Conservation (phyloP, 2,888 invertebrate genomes). For the Tholera decimalis region DNA sequence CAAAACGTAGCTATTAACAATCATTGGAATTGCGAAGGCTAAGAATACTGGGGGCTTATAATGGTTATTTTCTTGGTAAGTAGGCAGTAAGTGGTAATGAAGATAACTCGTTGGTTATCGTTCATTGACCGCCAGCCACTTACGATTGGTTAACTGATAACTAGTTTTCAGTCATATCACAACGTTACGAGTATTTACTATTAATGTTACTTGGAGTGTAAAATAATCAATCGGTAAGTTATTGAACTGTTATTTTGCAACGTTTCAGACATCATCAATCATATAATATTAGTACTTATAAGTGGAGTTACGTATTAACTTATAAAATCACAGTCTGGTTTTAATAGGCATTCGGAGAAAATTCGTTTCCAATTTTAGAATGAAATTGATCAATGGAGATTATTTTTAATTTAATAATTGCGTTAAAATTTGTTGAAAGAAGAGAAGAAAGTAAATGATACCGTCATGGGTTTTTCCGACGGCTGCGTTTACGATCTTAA, state of each 20-base stretch:
- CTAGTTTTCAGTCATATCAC: slow-evolving; percentile 58
- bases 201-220: slow-evolving; percentile 33
- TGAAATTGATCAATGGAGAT: slow-evolving; percentile 1
- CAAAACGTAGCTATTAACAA: slow-evolving; percentile 17
- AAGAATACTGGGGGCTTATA: slow-evolving; percentile 28
- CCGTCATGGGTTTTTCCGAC: slow-evolving; percentile 49
- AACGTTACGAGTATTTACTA: slow-evolving; percentile 31
- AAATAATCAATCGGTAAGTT: slow-evolving; percentile 45
- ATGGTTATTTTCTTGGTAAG: slow-evolving; percentile 43
- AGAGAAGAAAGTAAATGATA: slow-evolving; percentile 51
- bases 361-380: slow-evolving; percentile 30
- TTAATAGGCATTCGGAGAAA: slow-evolving; percentile 28
- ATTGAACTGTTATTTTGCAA: slow-evolving; percentile 55
- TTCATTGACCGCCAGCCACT: slow-evolving; percentile 68
- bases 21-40: slow-evolving; percentile 45
- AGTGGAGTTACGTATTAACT: slow-evolving; percentile 34
- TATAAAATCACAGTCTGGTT: slow-evolving; percentile 39
- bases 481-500: slow-evolving; percentile 24
- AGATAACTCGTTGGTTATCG: slow-evolving; percentile 73
- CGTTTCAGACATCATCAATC: slow-evolving; percentile 34
- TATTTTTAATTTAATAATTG: slow-evolving; percentile 14
- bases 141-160: slow-evolving; percentile 57
- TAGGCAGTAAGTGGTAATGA: slow-evolving; percentile 58
- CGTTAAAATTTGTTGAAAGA: slow-evolving; percentile 17
- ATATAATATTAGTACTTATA: slow-evolving; percentile 35